Evolutionary conservation across 2,888 invertebrate genomes (phyloP), one percentile per base, ranked within the genome.

Genomic region (Patella pellucida): DNA sequence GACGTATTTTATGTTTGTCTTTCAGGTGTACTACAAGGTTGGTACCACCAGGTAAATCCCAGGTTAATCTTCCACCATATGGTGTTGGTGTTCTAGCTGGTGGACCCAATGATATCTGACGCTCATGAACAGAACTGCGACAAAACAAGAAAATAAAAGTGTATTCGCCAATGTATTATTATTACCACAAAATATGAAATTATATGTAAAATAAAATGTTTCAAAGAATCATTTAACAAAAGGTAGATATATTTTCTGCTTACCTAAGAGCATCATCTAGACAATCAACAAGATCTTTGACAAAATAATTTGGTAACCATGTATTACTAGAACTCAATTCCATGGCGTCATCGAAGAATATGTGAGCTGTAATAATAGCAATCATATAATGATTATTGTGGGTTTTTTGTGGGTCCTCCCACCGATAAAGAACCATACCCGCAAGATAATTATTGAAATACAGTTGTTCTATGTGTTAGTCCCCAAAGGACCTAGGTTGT

Each of bases 291-390:
- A 90, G 76, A 56, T 86, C 84, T 9, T 79, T 78, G 3, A 90
- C 90, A 79, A 89, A 90, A 31, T 77, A 78, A 76, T 90, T 90
- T 5, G 87, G 85, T 16, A 87, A 81, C 27, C 82, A 73, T 67
- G 79, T 78, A 69, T 86, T 86, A 31, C 87, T 86, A 67, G 86
- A 85, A 16, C 81, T 94, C 84, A 97, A 94, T 93, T 97, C 98
- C 91, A 97, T 99, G 3, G 98, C 97, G 91, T 99, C 99, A 92
- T 99, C 99, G 92, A 99, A 96, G 92, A 97, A 98, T 82, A 99
- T 97, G 90, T 99, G 99, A 77, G 98, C 98, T 98, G 91, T 15
- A 93, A 92, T 82, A 82, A 81, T 82, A 96, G 92, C n/a, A 51
- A 62, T 12, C 19, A 69, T 16, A 27, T n/a, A 15, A 14, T 14